Conservation (phyloP, 2,113 vertebrate species). For the Oryzias javanicus region DNA sequence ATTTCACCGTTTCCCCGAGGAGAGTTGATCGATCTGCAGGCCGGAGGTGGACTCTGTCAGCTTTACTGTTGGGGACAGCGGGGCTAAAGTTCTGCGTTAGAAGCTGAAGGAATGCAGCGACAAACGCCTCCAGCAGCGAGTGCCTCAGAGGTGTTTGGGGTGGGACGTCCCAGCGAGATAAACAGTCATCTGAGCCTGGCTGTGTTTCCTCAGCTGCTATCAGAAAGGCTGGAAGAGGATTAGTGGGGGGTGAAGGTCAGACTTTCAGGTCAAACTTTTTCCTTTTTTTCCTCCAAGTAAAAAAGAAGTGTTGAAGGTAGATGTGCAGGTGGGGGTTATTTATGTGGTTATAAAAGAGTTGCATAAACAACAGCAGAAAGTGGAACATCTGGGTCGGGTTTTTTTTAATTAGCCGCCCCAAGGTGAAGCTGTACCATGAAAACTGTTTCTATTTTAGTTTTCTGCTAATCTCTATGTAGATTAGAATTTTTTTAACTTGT, state of each 20-base stretch:
- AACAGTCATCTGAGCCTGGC: constrained; percentile 36
- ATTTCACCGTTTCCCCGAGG: too few species aligned
- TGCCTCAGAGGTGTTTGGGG: constrained; percentile 4
- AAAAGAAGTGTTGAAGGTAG: constrained; percentile 13
- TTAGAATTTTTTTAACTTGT: too few species aligned
- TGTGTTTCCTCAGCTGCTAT: constrained; percentile 59
- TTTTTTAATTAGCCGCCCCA: constrained; percentile 24
- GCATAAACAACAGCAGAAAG: constrained; percentile 52
- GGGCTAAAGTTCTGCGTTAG: constrained; percentile 14
- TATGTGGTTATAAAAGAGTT: constrained; percentile 6
- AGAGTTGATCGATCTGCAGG: background rate
- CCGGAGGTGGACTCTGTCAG: background rate
- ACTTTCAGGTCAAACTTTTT: background rate
- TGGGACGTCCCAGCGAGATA: constrained; percentile 28
- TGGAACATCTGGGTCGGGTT: constrained; percentile 50
- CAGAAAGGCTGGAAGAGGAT: constrained; percentile 13
- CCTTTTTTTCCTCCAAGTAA: background rate
- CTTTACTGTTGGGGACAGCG: constrained; percentile 9
- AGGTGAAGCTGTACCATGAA: constrained; percentile 38
- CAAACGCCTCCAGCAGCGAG: constrained; percentile 14
- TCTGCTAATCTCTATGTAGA: background rate
- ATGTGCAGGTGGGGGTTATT: constrained; percentile 17
- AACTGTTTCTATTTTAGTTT: background rate
- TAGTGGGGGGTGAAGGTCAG: constrained; percentile 38
- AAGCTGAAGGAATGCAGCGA: constrained; percentile 25